Percentiles rank a stretch among this genome's conserved stretches.
Conservation (phyloP, 2,888 invertebrate genomes). For the Chydorus sphaericus region DNA sequence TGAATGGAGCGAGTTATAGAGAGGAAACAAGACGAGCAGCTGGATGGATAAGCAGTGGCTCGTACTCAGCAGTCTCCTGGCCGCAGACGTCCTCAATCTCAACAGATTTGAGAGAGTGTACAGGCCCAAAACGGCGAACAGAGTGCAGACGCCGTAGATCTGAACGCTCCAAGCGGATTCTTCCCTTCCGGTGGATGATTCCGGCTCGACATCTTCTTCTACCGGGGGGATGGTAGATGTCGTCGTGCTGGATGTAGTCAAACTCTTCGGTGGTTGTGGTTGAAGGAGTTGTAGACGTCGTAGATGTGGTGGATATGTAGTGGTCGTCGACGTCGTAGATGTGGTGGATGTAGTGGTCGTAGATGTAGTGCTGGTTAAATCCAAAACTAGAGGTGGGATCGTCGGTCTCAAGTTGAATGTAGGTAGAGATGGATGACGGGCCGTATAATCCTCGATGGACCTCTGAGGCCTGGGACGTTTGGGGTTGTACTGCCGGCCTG, state of each 20-base stretch:
- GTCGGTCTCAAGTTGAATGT: slow-evolving; percentile 8
- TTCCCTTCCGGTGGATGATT: neutral
- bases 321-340: slow-evolving; percentile 22
- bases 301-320: slow-evolving; percentile 23
- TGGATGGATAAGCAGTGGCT: slow-evolving; percentile 78
- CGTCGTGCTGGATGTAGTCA: slow-evolving; percentile 21
- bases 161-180: slow-evolving; percentile 77
- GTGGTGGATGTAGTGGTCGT: slow-evolving; percentile 21
- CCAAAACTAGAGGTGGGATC: slow-evolving; percentile 19
- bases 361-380: slow-evolving; percentile 21
- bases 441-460: slow-evolving; percentile 2
- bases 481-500: slow-evolving; percentile 7
- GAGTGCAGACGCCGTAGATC: slow-evolving; percentile 68
- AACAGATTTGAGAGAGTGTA: slow-evolving; percentile 75
- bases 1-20: slow-evolving; percentile 67
- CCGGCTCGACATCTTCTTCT: neutral
- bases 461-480: slow-evolving; percentile 10
- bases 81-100: slow-evolving; percentile 58
- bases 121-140: slow-evolving; percentile 68
- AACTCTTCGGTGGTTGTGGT: slow-evolving; percentile 21
- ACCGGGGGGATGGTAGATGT: slow-evolving; percentile 27
- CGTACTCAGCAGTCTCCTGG: slow-evolving; percentile 67
- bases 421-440: slow-evolving; percentile 12
- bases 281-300: slow-evolving; percentile 22
- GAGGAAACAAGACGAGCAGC: slow-evolving; percentile 63